Percentiles rank a stretch among this genome's conserved stretches.
Evolutionary conservation across 2,113 vertebrate species (phyloP).

Genomic region (Galemys pyrenaicus): DNA sequence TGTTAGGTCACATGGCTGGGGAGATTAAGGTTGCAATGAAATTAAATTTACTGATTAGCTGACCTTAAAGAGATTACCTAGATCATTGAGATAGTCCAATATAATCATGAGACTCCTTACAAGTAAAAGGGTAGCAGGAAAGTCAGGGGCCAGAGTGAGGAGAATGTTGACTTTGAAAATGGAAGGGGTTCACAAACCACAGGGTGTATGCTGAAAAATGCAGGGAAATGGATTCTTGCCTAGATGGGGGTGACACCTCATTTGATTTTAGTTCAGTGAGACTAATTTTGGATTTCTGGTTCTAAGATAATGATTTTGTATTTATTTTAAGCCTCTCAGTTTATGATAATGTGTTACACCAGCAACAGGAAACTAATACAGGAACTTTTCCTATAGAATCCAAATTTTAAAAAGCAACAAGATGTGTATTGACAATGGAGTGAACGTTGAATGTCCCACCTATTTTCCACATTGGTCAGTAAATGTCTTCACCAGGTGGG

Average conservation of each 20-base stretch:
- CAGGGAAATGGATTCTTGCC: not conserved
- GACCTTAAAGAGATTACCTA: not conserved
- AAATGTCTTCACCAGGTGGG: not conserved
- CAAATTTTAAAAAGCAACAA: not conserved
- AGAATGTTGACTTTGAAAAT: not conserved
- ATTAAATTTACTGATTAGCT: not conserved
- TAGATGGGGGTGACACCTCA: accelerated
- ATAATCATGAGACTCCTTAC: not conserved
- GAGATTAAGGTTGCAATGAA: not conserved
- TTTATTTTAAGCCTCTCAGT: not conserved
- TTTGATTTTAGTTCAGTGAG: not conserved
- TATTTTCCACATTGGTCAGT: not conserved
- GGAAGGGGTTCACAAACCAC: not conserved
- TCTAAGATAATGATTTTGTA: not conserved
- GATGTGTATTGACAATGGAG: not conserved
- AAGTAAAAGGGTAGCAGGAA: not conserved
- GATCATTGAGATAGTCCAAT: not conserved
- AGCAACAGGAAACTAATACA: not conserved
- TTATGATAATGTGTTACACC: not conserved
- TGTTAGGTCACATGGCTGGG: not conserved
- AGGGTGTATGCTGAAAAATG: not conserved
- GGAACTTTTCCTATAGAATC: not conserved
- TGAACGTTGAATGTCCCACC: not conserved
- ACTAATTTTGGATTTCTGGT: not conserved
- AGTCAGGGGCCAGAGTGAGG: not conserved